phyloP scores from a whole-genome alignment of 2,797 vertebrate genomes.

The Uromys caudimaculatus region DNA sequence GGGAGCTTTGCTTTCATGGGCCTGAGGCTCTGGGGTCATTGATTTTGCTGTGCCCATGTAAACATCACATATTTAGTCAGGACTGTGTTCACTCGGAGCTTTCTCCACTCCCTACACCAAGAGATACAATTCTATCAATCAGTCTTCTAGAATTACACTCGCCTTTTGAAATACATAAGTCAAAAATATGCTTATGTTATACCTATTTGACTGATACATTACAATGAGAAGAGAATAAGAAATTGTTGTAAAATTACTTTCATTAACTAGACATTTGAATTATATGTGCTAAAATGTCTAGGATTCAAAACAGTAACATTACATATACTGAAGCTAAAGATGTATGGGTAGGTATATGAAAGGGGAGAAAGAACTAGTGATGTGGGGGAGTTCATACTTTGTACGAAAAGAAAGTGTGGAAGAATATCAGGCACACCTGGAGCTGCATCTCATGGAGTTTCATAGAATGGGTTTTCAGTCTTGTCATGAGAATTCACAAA shows the following conservation, averaged over 20 bases:
- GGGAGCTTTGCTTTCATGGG: neutral
- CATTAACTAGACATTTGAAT: slow-evolving; percentile 1
- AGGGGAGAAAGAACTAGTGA: no score
- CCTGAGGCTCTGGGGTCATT: neutral
- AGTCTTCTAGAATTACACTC: neutral
- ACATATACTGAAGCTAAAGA: neutral
- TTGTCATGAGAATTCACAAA: slow-evolving; percentile 74
- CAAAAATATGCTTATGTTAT: neutral
- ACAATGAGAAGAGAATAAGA: neutral
- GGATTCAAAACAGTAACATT: neutral
- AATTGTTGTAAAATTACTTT: slow-evolving; percentile 27
- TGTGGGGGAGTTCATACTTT: neutral
- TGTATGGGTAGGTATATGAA: neutral
- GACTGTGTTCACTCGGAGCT: neutral
- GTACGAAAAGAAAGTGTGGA: neutral
- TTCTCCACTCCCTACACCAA: neutral
- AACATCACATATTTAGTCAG: neutral
- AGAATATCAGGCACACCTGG: slow-evolving; percentile 43
- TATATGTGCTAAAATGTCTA: neutral
- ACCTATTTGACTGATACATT: neutral
- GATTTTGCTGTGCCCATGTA: neutral
- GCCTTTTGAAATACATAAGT: neutral
- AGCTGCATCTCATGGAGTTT: slow-evolving; percentile 44
- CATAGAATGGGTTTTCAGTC: slow-evolving; percentile 59
- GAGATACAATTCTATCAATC: neutral